Evolutionary conservation across 2,797 vertebrate species (phyloP).

Genomic region (Podargus strigoides): DNA sequence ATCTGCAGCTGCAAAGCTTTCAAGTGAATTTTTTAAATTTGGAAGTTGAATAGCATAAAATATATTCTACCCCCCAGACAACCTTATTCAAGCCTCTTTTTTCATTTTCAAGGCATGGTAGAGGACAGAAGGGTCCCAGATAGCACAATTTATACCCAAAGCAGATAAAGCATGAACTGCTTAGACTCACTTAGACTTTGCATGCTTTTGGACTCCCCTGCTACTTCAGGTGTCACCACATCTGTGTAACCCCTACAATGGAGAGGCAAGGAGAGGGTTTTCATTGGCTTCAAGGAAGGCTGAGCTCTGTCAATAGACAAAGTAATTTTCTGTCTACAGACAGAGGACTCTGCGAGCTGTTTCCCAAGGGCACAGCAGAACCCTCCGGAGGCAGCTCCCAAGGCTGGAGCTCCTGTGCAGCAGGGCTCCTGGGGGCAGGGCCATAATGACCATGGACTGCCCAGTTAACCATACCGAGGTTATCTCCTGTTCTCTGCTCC

Average conservation of each 20-base stretch:
- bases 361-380: not conserved
- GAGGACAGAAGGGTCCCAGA: not conserved
- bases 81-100: not conserved
- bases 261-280: not conserved
- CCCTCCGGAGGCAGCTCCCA: not conserved
- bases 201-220: not conserved
- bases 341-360: not conserved
- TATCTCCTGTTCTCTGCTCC: not conserved
- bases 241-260: fast-evolving
- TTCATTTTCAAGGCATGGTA: not conserved
- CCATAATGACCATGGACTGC: not conserved
- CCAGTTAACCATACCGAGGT: not conserved
- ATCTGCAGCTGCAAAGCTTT: not conserved
- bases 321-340: not conserved
- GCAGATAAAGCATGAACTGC: not conserved
- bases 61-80: not conserved
- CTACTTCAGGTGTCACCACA: not conserved
- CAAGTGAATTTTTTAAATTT: not conserved
- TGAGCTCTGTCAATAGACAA: not conserved
- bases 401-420: not conserved
- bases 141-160: not conserved
- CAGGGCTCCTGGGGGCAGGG: not conserved
- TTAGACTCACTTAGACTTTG: not conserved
- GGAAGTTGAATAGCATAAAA: not conserved
- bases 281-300: not conserved